A percentile compares a stretch with the other conserved stretches of the same genome.
phyloP scores from a whole-genome alignment of 2,888 invertebrate genomes.

The Elaeidobius kamerunicus region DNA sequence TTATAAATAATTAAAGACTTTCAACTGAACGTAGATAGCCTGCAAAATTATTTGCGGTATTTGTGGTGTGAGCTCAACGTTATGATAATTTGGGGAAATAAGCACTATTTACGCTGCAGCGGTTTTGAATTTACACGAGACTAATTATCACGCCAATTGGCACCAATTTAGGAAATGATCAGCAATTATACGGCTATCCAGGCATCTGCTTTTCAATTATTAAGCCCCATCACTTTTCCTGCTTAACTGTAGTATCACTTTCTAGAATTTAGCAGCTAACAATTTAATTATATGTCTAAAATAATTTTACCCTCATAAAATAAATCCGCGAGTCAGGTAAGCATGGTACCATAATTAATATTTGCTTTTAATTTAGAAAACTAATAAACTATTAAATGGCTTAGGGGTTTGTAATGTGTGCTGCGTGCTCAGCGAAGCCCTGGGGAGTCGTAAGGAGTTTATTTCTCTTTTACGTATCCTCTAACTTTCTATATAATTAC shows the following conservation, averaged over 20 bases:
- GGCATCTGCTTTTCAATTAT: not conserved
- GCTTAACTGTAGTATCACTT: too few species aligned
- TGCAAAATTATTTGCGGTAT: conserved; percentile 6
- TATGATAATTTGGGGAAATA: conserved; percentile 14
- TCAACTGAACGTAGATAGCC: not conserved
- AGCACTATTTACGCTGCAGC: conserved; percentile 8
- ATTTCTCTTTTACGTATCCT: too few species aligned
- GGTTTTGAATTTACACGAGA: conserved; percentile 14
- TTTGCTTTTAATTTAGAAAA: too few species aligned
- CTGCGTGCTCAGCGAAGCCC: too few species aligned
- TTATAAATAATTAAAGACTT: conserved; percentile 1
- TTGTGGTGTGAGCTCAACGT: conserved; percentile 5
- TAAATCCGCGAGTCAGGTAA: not conserved
- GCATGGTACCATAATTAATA: too few species aligned
- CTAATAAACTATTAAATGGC: too few species aligned
- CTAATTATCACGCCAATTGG: not conserved
- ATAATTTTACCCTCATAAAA: too few species aligned
- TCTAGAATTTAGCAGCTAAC: too few species aligned
- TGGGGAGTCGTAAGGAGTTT: too few species aligned
- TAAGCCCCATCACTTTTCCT: not conserved
- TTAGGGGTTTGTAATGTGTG: too few species aligned
- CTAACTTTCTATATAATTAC: too few species aligned
- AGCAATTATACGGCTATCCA: not conserved
- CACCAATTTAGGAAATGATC: not conserved
- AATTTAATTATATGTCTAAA: too few species aligned